phyloP scores from a whole-genome alignment of 2,113 vertebrate species.

The Brachypteracias leptosomus region DNA sequence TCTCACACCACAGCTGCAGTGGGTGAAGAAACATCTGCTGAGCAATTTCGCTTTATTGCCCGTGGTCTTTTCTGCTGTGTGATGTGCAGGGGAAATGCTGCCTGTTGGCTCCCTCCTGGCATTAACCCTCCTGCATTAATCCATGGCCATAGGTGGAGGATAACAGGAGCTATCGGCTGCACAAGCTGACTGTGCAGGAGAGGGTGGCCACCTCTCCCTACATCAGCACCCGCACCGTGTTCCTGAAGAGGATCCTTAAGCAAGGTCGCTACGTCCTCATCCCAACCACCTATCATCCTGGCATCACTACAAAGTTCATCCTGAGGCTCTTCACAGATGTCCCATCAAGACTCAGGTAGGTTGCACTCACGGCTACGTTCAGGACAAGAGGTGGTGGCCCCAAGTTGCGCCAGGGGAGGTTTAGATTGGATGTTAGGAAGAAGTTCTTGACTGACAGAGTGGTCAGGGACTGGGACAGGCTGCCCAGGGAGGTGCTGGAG shows the following conservation, averaged over 20 bases:
- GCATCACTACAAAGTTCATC: conserved; percentile 78
- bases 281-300: conserved; percentile 84
- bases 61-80: background rate
- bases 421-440: too few species aligned
- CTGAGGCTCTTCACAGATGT: conserved; percentile 87
- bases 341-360: conserved; percentile 84
- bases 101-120: background rate
- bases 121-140: background rate
- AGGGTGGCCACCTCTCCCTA: conserved; percentile 79
- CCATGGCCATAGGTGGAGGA: conserved; percentile 82
- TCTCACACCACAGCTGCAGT: background rate
- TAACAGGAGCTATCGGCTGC: conserved; percentile 89
- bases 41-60: background rate
- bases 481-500: too few species aligned
- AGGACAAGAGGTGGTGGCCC: too few species aligned
- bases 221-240: conserved; percentile 86
- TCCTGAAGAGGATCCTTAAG: conserved; percentile 77
- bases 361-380: background rate
- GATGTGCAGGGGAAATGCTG: background rate
- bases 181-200: conserved; percentile 84
- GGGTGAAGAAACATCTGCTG: background rate
- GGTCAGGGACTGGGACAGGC: too few species aligned
- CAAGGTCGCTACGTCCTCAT: conserved; percentile 87
- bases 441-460: too few species aligned
- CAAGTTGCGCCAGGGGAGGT: too few species aligned